Evolutionary conservation across 2,888 invertebrate genomes (phyloP).

Genomic region (Brenthis ino): DNA sequence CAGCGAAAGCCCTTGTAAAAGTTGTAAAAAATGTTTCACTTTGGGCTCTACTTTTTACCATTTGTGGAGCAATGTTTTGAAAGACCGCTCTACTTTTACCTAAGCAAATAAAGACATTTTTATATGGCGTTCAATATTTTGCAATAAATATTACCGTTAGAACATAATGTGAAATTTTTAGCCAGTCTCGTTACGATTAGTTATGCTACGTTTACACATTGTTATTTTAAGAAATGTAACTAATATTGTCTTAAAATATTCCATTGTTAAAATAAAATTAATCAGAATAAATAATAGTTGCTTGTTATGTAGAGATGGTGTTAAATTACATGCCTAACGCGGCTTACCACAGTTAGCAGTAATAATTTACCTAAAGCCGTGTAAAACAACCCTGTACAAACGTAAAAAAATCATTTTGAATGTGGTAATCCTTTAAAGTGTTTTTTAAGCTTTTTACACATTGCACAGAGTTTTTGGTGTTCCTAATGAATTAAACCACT

Average conservation of each 20-base stretch:
- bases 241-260: background rate
- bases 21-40: conserved; percentile 51
- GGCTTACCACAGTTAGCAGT: conserved; percentile 42
- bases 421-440: conserved; percentile 20
- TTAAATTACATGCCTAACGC: conserved; percentile 31
- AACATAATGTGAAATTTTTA: conserved; percentile 22
- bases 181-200: conserved; percentile 4
- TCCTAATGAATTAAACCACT: conserved; percentile 19
- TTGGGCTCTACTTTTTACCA: conserved; percentile 76
- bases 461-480: conserved; percentile 10
- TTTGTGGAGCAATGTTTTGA: conserved; percentile 61
- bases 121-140: conserved; percentile 47
- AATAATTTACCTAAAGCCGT: conserved; percentile 36
- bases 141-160: conserved; percentile 47
- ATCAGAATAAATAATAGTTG: background rate
- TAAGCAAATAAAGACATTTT: conserved; percentile 71
- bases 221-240: background rate
- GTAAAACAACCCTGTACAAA: conserved; percentile 16
- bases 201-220: conserved; percentile 3
- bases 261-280: background rate
- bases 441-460: conserved; percentile 21
- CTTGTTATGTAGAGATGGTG: background rate
- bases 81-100: conserved; percentile 52
- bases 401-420: conserved; percentile 16
- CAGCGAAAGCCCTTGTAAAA: conserved; percentile 51